Conservation (phyloP, 1,140 invertebrate species). For the Trissolcus basalis region DNA sequence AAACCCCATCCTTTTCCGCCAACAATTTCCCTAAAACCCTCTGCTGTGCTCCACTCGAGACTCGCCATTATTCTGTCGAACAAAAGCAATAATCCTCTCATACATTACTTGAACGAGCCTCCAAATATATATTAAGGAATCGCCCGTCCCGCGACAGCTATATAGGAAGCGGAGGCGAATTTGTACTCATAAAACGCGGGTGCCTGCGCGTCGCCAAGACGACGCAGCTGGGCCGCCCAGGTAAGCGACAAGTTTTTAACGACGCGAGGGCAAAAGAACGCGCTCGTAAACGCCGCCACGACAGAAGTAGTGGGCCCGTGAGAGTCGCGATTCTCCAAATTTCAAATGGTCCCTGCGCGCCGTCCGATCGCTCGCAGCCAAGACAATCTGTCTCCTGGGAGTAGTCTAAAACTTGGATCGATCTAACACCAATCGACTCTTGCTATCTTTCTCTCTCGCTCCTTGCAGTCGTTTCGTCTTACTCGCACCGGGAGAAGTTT, state of each 20-base stretch:
- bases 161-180: conserved; percentile 8
- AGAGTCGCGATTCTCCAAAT: conserved; percentile 52
- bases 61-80: conserved; percentile 51
- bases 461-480: not conserved
- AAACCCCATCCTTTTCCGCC: conserved; percentile 23
- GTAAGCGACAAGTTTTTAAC: conserved; percentile 27
- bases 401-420: conserved; percentile 37
- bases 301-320: conserved; percentile 47
- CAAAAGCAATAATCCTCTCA: conserved; percentile 56
- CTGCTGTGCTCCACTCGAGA: conserved; percentile 24
- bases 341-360: conserved; percentile 44
- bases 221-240: conserved; percentile 1
- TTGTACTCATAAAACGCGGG: conserved; percentile 18
- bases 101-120: conserved; percentile 40
- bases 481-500: conserved; percentile 15
- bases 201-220: conserved; percentile 6
- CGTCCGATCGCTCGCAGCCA: conserved; percentile 44
- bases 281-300: conserved; percentile 45
- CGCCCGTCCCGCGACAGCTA: not conserved
- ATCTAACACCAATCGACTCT: conserved; percentile 39
- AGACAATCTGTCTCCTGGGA: conserved; percentile 49
- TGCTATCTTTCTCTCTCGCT: conserved; percentile 5
- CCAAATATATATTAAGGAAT: conserved; percentile 52
- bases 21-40: conserved; percentile 54
- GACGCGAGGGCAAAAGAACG: conserved; percentile 1